Conservation (phyloP, 2,888 invertebrate species). For the Patella pellucida region DNA sequence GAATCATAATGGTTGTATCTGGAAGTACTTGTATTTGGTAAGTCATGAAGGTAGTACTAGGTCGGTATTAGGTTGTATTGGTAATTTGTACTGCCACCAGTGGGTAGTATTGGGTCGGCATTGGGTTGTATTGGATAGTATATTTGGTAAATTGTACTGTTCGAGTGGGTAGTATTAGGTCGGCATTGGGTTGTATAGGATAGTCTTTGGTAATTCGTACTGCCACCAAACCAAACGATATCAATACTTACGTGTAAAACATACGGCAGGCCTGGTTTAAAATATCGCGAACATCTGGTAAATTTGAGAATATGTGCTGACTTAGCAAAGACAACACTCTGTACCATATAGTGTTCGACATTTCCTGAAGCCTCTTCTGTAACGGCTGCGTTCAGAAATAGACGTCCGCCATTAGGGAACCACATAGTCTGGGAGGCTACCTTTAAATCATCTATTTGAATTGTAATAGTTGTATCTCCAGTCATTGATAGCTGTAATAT, state of each 20-base stretch:
- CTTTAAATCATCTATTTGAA: slow-evolving; percentile 34
- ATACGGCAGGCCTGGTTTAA: slow-evolving; percentile 50
- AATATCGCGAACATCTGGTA: slow-evolving; percentile 43
- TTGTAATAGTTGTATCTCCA: slow-evolving; percentile 32
- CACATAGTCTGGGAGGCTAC: slow-evolving; percentile 38
- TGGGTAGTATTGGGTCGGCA: too few relatives aligned
- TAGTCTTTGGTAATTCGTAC: too few relatives aligned
- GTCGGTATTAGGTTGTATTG: too few relatives aligned
- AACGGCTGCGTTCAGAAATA: slow-evolving; percentile 46
- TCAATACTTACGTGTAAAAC: slow-evolving; percentile 40
- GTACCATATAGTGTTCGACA: slow-evolving; percentile 40
- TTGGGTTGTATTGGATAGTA: too few relatives aligned
- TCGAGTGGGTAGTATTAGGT: too few relatives aligned
- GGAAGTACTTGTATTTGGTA: too few relatives aligned
- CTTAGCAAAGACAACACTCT: slow-evolving; percentile 42
- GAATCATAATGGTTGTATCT: too few relatives aligned
- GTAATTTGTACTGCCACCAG: too few relatives aligned
- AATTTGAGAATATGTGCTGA: slow-evolving; percentile 44
- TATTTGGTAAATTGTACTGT: too few relatives aligned
- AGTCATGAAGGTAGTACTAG: too few relatives aligned
- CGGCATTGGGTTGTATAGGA: too few relatives aligned
- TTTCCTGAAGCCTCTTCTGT: slow-evolving; percentile 50
- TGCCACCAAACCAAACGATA: too few relatives aligned
- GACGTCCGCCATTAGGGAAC: slow-evolving; percentile 50
- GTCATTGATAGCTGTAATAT: slow-evolving; percentile 36